Evolutionary conservation across 2,797 vertebrate genomes (phyloP).

Genomic region (Acrossocheilus fasciatus): DNA sequence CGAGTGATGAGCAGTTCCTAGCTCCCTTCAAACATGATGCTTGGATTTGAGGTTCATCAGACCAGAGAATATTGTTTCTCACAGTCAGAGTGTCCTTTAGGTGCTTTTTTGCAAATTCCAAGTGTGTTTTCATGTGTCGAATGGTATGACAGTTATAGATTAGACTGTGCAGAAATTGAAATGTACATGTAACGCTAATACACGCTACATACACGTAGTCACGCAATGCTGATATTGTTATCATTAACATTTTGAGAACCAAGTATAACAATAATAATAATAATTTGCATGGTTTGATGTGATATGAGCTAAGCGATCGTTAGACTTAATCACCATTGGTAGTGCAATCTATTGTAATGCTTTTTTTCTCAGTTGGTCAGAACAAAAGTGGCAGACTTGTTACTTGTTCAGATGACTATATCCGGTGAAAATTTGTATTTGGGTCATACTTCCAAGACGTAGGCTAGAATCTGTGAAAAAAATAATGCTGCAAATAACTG

Average conservation of each 20-base stretch:
- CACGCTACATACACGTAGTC: too few relatives aligned
- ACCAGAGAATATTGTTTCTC: not conserved
- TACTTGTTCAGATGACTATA: not conserved
- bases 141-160: not conserved
- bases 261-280: too few relatives aligned
- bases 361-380: not conserved
- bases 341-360: not conserved
- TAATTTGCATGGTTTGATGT: too few relatives aligned
- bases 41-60: not conserved
- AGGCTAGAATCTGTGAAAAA: not conserved
- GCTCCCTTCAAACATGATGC: not conserved
- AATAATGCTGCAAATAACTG: not conserved
- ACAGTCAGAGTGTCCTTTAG: not conserved
- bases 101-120: not conserved
- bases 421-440: not conserved
- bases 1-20: not conserved
- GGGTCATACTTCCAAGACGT: not conserved
- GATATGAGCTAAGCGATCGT: too few relatives aligned
- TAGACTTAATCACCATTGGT: too few relatives aligned
- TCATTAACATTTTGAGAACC: too few relatives aligned
- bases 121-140: not conserved
- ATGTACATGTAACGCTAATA: not conserved
- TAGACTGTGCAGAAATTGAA: not conserved
- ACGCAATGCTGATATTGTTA: too few relatives aligned
- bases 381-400: not conserved